These are phyloP conservation scores for Brachyopa scutellaris DNA, from an alignment of 2,888 invertebrate genomes.

Conservation along the genomic window DNA sequence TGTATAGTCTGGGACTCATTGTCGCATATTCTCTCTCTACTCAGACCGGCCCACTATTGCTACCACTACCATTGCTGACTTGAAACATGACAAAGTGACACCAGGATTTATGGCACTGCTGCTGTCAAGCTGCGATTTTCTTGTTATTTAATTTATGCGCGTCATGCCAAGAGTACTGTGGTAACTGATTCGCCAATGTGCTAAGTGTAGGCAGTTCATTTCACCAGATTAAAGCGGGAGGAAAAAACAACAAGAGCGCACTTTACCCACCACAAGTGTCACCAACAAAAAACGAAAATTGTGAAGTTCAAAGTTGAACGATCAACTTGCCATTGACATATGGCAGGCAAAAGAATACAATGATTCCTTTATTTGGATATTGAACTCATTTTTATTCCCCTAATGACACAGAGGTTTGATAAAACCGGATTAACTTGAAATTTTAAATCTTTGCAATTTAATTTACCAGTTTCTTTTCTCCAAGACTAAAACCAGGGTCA, in stretches of 20 bases:
- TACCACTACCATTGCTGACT: slow-evolving; percentile 9
- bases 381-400: slow-evolving; percentile 72
- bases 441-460: too few species aligned
- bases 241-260: too few species aligned
- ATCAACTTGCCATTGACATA: slow-evolving; percentile 69
- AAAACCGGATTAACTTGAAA: slow-evolving; percentile 68
- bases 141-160: slow-evolving; percentile 69
- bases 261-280: slow-evolving; percentile 46
- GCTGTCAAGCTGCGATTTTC: slow-evolving; percentile 67
- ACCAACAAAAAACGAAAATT: neutral
- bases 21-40: neutral
- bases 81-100: slow-evolving; percentile 67
- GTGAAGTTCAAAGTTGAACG: slow-evolving; percentile 70
- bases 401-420: slow-evolving; percentile 61
- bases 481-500: slow-evolving; percentile 38
- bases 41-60: neutral
- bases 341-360: slow-evolving; percentile 40
- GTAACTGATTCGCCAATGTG: slow-evolving; percentile 57
- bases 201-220: slow-evolving; percentile 61
- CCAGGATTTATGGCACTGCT: slow-evolving; percentile 61
- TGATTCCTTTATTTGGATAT: slow-evolving; percentile 70
- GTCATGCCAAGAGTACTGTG: slow-evolving; percentile 5
- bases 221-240: slow-evolving; percentile 48
- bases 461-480: slow-evolving; percentile 41
- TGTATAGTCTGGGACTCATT: neutral